Evolutionary conservation across 1,140 invertebrate species (phyloP).

Genomic region (Eciton burchellii): DNA sequence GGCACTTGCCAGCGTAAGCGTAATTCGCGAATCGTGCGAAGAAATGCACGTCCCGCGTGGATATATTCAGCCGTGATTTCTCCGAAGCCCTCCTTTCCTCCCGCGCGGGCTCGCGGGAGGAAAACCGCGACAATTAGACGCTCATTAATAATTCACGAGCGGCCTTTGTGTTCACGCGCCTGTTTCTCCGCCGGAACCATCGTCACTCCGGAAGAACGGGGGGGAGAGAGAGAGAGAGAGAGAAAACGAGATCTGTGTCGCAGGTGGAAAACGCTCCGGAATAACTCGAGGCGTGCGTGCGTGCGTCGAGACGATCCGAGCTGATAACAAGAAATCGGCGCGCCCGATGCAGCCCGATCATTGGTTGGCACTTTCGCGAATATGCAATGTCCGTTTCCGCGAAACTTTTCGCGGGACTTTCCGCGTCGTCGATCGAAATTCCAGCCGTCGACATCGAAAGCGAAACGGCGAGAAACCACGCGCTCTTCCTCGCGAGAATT

Average conservation of each 20-base stretch:
- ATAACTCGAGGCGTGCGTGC: slow-evolving; percentile 20
- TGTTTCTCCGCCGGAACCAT: background rate
- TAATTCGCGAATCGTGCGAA: slow-evolving; percentile 63
- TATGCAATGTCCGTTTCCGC: slow-evolving; percentile 34
- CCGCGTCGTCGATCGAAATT: background rate
- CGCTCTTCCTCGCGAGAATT: background rate
- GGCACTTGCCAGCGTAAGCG: slow-evolving; percentile 11
- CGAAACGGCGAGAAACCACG: background rate
- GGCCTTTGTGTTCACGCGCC: background rate
- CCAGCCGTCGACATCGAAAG: background rate
- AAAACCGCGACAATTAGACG: slow-evolving; percentile 31
- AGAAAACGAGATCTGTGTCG: background rate
- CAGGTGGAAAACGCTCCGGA: background rate
- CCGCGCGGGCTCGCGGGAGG: background rate
- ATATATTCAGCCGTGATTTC: slow-evolving; percentile 51
- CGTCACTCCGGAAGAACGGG: background rate
- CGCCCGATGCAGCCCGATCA: slow-evolving; percentile 37
- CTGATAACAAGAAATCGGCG: slow-evolving; percentile 25
- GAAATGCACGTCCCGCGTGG: slow-evolving; percentile 4
- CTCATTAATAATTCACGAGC: slow-evolving; percentile 35
- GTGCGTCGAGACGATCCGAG: background rate
- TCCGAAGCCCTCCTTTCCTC: background rate
- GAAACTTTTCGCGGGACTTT: background rate
- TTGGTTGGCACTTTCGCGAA: slow-evolving; percentile 61
- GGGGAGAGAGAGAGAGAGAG: background rate